These are phyloP conservation scores for Tenodera sinensis DNA, from an alignment of 2,888 invertebrate genomes.

Conservation along the genomic window DNA sequence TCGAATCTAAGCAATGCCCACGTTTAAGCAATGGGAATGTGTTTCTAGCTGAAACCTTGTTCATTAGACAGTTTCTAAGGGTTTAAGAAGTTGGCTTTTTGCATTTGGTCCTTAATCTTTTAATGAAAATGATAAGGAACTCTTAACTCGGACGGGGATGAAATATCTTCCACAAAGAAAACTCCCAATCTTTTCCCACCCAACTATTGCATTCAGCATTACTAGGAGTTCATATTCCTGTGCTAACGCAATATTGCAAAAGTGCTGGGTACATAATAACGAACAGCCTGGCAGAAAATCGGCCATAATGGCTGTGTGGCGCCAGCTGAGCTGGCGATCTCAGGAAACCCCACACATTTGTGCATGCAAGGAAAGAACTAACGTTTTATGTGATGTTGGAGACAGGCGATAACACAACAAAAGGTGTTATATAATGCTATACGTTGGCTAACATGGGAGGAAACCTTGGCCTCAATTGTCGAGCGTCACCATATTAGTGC, in stretches of 20 bases:
- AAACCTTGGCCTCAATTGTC: background rate
- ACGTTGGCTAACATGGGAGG: background rate
- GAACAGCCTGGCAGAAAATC: too few species aligned
- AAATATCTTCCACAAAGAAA: too few species aligned
- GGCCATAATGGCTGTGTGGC: too few species aligned
- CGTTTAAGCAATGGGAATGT: too few species aligned
- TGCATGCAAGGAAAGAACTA: background rate
- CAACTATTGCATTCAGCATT: too few species aligned
- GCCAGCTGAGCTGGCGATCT: background rate
- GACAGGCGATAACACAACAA: background rate
- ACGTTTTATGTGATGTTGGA: background rate
- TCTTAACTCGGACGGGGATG: too few species aligned
- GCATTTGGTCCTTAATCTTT: background rate
- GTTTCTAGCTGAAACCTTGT: background rate
- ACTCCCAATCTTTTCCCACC: too few species aligned
- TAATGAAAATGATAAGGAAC: too few species aligned
- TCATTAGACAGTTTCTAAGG: background rate
- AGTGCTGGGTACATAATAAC: too few species aligned
- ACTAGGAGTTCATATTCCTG: too few species aligned
- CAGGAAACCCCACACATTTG: background rate
- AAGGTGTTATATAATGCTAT: background rate
- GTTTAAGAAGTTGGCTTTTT: background rate
- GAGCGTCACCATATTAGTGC: background rate
- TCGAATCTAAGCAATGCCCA: background rate
- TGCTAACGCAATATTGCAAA: too few species aligned